phyloP scores from a whole-genome alignment of 2,113 vertebrate genomes.

The Malurus alboscapulatus region DNA sequence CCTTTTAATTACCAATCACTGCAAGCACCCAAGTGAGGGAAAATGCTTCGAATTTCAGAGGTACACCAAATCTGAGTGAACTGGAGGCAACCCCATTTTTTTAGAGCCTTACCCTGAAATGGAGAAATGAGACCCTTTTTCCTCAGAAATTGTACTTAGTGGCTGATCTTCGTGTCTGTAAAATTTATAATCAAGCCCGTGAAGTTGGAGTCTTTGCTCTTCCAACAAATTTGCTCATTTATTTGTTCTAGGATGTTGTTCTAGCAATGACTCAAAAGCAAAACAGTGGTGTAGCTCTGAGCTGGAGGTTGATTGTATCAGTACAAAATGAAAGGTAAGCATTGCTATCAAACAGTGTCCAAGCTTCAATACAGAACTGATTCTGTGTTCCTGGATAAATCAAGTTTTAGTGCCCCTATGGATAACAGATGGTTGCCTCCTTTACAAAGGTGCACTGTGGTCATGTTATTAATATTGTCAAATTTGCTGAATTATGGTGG shows the following conservation, averaged over 20 bases:
- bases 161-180: not conserved
- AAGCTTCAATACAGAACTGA: not conserved
- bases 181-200: not conserved
- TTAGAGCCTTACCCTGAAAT: not conserved
- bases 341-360: not conserved
- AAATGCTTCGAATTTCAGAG: not conserved
- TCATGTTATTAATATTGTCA: not conserved
- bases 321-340: not conserved
- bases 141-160: not conserved
- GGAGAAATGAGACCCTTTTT: not conserved
- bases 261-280: slow-evolving; percentile 27
- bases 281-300: slow-evolving; percentile 2
- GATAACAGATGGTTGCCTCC: not conserved
- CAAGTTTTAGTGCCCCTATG: not conserved
- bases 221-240: not conserved
- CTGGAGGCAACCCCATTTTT: not conserved
- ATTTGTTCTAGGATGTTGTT: slow-evolving; percentile 16
- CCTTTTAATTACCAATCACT: not conserved
- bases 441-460: accelerated
- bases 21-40: not conserved
- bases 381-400: not conserved
- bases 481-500: not conserved
- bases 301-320: not conserved
- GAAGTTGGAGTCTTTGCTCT: not conserved
- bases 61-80: not conserved